These are phyloP conservation scores for Drosophila trichaetosa DNA, from an alignment of 2,888 invertebrate genomes.

Conservation along the genomic window DNA sequence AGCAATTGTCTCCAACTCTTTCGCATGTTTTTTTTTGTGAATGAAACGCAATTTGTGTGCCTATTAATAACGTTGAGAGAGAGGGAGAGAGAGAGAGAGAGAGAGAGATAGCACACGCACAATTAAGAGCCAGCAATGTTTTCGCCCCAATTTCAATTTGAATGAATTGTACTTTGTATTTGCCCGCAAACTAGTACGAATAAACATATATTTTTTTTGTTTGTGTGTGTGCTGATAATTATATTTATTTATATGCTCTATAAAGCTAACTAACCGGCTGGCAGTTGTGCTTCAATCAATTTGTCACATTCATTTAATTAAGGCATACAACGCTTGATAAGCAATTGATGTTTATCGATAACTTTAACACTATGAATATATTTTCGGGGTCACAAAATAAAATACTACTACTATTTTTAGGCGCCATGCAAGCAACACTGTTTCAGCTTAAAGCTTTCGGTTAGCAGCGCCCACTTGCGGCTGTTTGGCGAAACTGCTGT, in stretches of 20 bases:
- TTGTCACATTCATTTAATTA: conserved; percentile 43
- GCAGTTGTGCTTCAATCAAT: conserved; percentile 40
- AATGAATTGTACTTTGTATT: conserved; percentile 47
- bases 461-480: conserved; percentile 49
- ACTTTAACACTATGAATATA: neutral
- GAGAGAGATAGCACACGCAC: conserved; percentile 26
- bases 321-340: conserved; percentile 40
- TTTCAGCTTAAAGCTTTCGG: conserved; percentile 38
- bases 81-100: neutral
- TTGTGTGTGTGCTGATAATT: conserved; percentile 9
- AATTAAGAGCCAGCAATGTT: conserved; percentile 46
- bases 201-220: neutral
- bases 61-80: conserved; percentile 35
- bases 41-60: conserved; percentile 43
- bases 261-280: conserved; percentile 1
- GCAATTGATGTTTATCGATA: conserved; percentile 8
- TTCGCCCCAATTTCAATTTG: conserved; percentile 49
- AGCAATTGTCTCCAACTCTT: conserved; percentile 1
- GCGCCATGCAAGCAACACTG: conserved; percentile 43
- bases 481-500: conserved; percentile 4
- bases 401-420: conserved; percentile 13
- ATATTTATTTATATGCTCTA: conserved; percentile 25
- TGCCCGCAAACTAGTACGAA: neutral
- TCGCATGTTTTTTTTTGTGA: conserved; percentile 49
- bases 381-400: neutral